Evolutionary conservation across 2,797 vertebrate species (phyloP).

Genomic region (Rhynchonycteris naso): DNA sequence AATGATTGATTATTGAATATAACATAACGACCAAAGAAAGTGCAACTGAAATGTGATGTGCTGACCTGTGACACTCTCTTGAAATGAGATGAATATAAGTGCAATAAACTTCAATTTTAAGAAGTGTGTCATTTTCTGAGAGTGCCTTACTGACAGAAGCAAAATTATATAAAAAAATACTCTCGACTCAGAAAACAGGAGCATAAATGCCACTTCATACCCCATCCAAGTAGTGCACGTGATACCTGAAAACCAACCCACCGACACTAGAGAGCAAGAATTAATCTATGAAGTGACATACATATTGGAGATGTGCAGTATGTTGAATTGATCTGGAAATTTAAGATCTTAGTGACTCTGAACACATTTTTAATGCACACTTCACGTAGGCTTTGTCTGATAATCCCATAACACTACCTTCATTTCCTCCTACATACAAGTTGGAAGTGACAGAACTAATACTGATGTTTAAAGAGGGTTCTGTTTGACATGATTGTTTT

Average conservation of each 20-base stretch:
- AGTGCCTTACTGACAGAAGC: constrained; percentile 21
- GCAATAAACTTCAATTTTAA: constrained; percentile 59
- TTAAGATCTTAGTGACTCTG: neutral
- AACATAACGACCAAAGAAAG: neutral
- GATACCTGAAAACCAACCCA: neutral
- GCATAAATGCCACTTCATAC: constrained; percentile 21
- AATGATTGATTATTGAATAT: constrained; percentile 56
- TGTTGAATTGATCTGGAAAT: neutral
- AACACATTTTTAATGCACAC: neutral
- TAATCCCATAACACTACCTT: neutral
- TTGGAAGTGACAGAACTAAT: neutral
- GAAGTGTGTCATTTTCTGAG: constrained; percentile 53
- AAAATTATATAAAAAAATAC: constrained; percentile 66
- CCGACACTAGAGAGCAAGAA: neutral
- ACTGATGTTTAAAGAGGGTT: neutral
- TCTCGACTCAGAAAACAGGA: constrained; percentile 6
- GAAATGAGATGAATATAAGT: constrained; percentile 29
- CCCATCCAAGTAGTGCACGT: neutral
- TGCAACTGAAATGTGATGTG: constrained; percentile 40
- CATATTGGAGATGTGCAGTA: neutral
- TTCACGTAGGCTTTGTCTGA: neutral
- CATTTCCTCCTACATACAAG: neutral
- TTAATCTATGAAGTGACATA: neutral
- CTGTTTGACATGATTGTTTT: neutral
- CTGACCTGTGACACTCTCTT: constrained; percentile 37